Conservation (phyloP, 1,140 invertebrate species). For the Apis laboriosa region DNA sequence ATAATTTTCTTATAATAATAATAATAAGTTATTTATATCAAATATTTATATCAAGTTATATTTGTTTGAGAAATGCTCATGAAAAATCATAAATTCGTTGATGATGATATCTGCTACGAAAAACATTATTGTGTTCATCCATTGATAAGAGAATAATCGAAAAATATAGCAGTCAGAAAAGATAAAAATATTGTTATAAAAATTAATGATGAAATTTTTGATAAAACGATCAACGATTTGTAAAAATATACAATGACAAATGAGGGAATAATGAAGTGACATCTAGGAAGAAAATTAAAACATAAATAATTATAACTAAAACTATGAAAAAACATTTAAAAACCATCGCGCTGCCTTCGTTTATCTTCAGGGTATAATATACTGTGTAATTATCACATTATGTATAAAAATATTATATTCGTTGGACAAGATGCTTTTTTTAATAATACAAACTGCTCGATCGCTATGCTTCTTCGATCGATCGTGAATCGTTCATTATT, state of each 20-base stretch:
- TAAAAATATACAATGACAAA: neutral
- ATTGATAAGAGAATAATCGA: neutral
- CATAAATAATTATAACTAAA: neutral
- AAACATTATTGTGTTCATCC: neutral
- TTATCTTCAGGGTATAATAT: conserved; percentile 16
- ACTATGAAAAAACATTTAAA: no score
- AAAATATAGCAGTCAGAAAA: neutral
- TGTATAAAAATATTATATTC: neutral
- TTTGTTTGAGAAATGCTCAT: no score
- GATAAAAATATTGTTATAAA: neutral
- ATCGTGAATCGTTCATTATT: no score
- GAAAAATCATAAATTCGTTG: neutral
- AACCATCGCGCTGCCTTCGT: neutral
- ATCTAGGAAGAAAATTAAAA: neutral
- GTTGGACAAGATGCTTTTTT: neutral
- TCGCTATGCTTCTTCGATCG: neutral
- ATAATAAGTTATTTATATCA: no score
- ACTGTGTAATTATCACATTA: neutral
- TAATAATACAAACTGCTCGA: neutral
- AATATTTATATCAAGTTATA: no score
- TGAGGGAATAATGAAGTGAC: neutral
- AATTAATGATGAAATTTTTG: neutral
- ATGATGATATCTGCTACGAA: neutral
- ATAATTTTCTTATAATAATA: neutral
- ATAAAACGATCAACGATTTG: neutral